A percentile compares a stretch with the other conserved stretches of the same genome.
Evolutionary conservation across 2,113 vertebrate genomes (phyloP).

Genomic region (Athene cunicularia): DNA sequence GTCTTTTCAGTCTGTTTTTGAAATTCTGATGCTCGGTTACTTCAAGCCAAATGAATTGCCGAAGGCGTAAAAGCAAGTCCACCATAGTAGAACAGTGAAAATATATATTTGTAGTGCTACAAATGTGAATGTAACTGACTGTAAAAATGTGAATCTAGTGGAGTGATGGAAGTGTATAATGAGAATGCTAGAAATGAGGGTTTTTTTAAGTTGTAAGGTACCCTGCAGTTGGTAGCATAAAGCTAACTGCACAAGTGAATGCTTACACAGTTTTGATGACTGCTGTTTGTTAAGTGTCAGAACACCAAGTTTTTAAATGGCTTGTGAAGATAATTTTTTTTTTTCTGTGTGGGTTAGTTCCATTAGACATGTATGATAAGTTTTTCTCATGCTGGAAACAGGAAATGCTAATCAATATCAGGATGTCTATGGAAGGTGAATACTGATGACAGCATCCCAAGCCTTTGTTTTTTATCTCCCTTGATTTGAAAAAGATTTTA

Average conservation of each 20-base stretch:
- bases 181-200: not conserved
- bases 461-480: not conserved
- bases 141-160: not conserved
- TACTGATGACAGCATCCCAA: not conserved
- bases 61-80: not conserved
- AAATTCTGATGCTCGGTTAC: not conserved
- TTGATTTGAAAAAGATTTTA: not conserved
- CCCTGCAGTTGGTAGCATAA: not conserved
- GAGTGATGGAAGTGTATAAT: not conserved
- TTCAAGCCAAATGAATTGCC: not conserved
- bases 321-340: not conserved
- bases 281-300: not conserved
- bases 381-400: not conserved
- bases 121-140: not conserved
- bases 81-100: not conserved
- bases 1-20: not conserved
- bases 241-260: not conserved
- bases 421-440: not conserved
- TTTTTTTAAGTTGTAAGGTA: not conserved
- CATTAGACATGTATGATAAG: rapidly evolving
- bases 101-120: not conserved
- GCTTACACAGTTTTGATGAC: not conserved
- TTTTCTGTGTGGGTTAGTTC: not conserved
- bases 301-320: not conserved
- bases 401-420: not conserved